phyloP scores from a whole-genome alignment of 2,797 vertebrate species.

The Otus scops region DNA sequence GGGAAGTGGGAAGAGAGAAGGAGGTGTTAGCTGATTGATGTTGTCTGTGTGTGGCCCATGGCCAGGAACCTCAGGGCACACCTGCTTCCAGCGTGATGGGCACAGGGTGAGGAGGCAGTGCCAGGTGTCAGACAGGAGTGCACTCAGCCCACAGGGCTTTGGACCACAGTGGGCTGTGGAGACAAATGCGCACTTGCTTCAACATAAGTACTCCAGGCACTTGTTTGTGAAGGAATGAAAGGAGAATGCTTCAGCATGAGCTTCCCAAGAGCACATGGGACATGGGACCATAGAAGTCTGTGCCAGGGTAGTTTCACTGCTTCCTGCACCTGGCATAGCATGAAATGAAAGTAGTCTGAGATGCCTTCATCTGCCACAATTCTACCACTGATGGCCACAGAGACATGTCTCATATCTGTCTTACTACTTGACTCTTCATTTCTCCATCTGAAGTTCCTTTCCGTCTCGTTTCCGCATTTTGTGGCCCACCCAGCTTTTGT shows the following conservation, averaged over 20 bases:
- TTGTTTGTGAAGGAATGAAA: not conserved
- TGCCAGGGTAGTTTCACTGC: not conserved
- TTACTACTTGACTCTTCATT: not conserved
- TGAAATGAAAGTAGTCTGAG: not conserved
- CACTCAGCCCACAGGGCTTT: not conserved
- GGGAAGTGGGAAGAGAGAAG: not conserved
- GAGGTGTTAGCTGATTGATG: not conserved
- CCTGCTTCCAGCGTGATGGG: not conserved
- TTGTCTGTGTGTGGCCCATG: not conserved
- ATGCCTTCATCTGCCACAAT: not conserved
- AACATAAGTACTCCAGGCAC: accelerated
- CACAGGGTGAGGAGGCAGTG: not conserved
- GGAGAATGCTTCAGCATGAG: not conserved
- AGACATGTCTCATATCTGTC: not conserved
- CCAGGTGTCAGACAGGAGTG: not conserved
- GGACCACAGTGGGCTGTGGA: not conserved
- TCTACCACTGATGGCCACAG: not conserved
- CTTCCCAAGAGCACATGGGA: not conserved
- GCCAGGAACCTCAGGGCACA: not conserved
- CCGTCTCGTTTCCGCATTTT: not conserved
- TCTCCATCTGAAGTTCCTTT: not conserved
- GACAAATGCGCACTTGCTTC: not conserved
- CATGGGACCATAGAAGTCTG: not conserved
- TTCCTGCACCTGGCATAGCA: not conserved
- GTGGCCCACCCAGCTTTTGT: not conserved